phyloP scores from a whole-genome alignment of 2,888 invertebrate genomes.

The Cryptosula pallasiana region DNA sequence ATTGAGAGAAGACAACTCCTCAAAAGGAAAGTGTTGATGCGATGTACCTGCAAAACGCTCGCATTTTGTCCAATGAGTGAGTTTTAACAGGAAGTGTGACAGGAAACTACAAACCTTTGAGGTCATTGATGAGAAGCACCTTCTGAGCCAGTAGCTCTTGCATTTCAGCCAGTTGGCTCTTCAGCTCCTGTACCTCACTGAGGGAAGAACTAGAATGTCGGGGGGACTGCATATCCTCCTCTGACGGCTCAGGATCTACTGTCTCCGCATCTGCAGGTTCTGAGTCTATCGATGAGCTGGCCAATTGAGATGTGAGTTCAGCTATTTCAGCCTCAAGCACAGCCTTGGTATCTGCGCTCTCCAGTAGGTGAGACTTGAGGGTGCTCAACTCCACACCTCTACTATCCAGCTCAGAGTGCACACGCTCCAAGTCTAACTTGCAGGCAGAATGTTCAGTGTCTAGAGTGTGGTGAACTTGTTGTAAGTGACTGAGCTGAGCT shows the following conservation, averaged over 20 bases:
- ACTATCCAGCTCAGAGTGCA: background rate
- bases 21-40: no score
- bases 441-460: no score
- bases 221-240: background rate
- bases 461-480: no score
- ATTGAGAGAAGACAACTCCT: no score
- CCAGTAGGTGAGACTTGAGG: background rate
- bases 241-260: background rate
- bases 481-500: no score
- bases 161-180: slow-evolving; percentile 4
- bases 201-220: background rate
- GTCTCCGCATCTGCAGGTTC: background rate
- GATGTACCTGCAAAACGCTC: no score
- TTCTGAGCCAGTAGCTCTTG: background rate
- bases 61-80: no score
- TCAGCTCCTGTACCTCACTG: background rate
- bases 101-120: slow-evolving; percentile 9
- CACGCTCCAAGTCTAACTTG: background rate
- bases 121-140: slow-evolving; percentile 6
- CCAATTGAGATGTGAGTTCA: background rate
- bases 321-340: background rate
- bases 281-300: slow-evolving; percentile 3
- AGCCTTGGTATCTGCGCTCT: background rate
- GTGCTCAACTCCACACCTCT: background rate
- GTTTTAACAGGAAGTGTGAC: no score